phyloP scores from a whole-genome alignment of 2,888 invertebrate genomes.

The Alsophila aescularia region DNA sequence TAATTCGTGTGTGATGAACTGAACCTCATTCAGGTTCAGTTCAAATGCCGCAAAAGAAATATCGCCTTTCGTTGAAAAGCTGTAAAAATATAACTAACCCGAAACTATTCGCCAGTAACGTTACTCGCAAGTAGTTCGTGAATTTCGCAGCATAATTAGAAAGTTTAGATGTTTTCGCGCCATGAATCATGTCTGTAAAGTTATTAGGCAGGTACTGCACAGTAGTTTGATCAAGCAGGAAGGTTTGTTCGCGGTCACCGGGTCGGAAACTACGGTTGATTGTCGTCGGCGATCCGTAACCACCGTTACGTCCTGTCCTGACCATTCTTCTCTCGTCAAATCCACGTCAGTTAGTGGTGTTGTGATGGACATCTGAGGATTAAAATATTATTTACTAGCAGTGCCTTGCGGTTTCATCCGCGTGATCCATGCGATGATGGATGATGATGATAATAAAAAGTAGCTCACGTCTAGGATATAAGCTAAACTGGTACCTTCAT shows the following conservation, averaged over 20 bases:
- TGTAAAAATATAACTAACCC: conserved; percentile 1
- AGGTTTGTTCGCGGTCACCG: conserved; percentile 60
- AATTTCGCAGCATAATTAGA: conserved; percentile 26
- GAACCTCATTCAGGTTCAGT: not conserved
- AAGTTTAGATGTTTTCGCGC: conserved; percentile 29
- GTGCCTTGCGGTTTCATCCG: no score
- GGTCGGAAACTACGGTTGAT: conserved; percentile 69
- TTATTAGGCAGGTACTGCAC: conserved; percentile 5
- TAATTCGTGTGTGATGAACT: not conserved
- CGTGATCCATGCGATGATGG: no score
- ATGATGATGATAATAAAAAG: no score
- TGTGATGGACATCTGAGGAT: not conserved
- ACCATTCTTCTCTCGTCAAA: conserved; percentile 52
- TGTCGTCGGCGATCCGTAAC: conserved; percentile 54
- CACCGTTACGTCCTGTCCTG: conserved; percentile 49
- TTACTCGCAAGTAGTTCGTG: conserved; percentile 17
- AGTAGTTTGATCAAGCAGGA: conserved; percentile 35
- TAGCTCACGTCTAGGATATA: no score
- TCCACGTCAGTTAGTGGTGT: conserved; percentile 17
- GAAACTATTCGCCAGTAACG: not conserved
- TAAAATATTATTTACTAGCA: no score
- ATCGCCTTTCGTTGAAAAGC: not conserved
- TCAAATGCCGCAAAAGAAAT: not conserved
- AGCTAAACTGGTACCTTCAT: no score
- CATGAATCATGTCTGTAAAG: conserved; percentile 16